Conservation (phyloP, 30 jellyfish, hydroid and myxozoan species). For the Aurelia sp. region DNA sequence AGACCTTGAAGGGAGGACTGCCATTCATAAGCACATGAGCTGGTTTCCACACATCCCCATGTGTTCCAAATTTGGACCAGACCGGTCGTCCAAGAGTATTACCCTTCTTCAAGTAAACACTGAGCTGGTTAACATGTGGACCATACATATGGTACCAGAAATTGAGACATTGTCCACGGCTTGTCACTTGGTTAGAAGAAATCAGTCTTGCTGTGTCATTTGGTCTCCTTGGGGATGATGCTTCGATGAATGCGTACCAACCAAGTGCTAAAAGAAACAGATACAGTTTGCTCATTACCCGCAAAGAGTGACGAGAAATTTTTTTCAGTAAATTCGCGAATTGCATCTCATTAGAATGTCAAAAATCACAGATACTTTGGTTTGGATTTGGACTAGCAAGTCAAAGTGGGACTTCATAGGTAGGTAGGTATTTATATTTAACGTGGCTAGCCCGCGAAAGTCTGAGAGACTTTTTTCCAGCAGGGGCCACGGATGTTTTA, state of each 20-base stretch:
- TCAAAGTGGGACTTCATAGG: too few species aligned
- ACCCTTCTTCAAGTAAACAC: slow-evolving; percentile 73
- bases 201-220: slow-evolving; percentile 94
- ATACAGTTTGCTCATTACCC: too few species aligned
- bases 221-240: slow-evolving; percentile 86
- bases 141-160: slow-evolving; percentile 99
- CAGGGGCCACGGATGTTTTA: too few species aligned
- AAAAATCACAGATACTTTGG: too few species aligned
- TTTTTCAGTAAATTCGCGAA: too few species aligned
- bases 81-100: slow-evolving; percentile 65
- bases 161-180: slow-evolving; percentile 78
- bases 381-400: too few species aligned
- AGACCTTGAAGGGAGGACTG: slow-evolving; percentile 86
- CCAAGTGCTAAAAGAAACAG: slow-evolving; percentile 76
- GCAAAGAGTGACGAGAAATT: too few species aligned
- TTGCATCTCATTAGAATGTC: too few species aligned
- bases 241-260: slow-evolving; percentile 89
- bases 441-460: too few species aligned
- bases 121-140: slow-evolving; percentile 84
- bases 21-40: slow-evolving; percentile 86
- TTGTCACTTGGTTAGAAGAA: slow-evolving; percentile 61
- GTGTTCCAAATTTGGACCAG: slow-evolving; percentile 95
- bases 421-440: too few species aligned
- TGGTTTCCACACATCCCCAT: slow-evolving; percentile 92
- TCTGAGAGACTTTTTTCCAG: too few species aligned